A percentile compares a stretch with the other conserved stretches of the same genome.
These are phyloP conservation scores for Ectobius pallidus DNA, from an alignment of 2,888 invertebrate genomes.

Conservation along the genomic window DNA sequence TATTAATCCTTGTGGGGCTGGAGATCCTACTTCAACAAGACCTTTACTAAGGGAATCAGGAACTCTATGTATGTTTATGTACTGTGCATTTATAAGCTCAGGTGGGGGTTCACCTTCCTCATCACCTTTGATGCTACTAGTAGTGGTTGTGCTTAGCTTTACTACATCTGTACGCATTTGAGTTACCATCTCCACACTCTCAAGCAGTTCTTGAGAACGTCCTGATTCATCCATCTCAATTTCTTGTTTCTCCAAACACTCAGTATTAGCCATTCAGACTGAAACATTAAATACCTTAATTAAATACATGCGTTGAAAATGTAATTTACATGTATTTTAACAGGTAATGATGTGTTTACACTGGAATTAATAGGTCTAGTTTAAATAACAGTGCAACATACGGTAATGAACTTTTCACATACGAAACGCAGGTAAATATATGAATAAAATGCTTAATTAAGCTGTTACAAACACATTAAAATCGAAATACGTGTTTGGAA, in stretches of 20 bases:
- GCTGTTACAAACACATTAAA: too few species aligned
- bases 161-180: slow-evolving; percentile 39
- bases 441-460: too few species aligned
- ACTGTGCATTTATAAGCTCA: slow-evolving; percentile 39
- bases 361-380: too few species aligned
- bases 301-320: too few species aligned
- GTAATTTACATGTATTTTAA: neutral
- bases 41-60: slow-evolving; percentile 36
- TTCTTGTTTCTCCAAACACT: neutral
- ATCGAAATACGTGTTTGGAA: too few species aligned
- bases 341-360: too few species aligned
- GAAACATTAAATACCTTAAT: slow-evolving; percentile 21
- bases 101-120: slow-evolving; percentile 33
- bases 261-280: neutral
- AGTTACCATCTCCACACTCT: slow-evolving; percentile 38
- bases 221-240: slow-evolving; percentile 39
- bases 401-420: too few species aligned
- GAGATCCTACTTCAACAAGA: slow-evolving; percentile 35
- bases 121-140: slow-evolving; percentile 31
- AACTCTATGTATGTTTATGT: slow-evolving; percentile 42
- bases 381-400: too few species aligned
- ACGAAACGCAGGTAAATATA: too few species aligned
- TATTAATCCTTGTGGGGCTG: slow-evolving; percentile 34
- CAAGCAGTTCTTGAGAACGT: slow-evolving; percentile 39
- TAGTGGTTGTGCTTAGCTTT: slow-evolving; percentile 31